phyloP scores from a whole-genome alignment of 2,113 vertebrate species.

The Zosterops borbonicus region DNA sequence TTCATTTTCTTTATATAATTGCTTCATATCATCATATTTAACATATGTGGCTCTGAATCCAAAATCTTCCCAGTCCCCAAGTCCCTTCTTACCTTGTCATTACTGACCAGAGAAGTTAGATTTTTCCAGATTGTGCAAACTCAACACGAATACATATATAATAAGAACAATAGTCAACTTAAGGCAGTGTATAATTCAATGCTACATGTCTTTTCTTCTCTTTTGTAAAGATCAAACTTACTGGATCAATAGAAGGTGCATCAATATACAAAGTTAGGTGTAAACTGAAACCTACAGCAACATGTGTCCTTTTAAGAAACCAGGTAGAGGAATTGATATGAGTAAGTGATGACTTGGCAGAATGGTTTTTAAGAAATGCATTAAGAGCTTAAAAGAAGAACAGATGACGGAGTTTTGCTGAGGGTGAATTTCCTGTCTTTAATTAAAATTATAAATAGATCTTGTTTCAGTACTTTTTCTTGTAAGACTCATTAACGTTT shows the following conservation, averaged over 20 bases:
- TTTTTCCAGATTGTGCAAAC: constrained; percentile 75
- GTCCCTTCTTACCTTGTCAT: constrained; percentile 49
- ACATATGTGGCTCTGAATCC: constrained; percentile 57
- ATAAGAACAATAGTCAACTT: constrained; percentile 70
- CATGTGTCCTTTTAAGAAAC: background rate
- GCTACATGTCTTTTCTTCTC: constrained; percentile 54
- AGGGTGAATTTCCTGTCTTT: constrained; percentile 33
- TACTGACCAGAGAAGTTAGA: constrained; percentile 40
- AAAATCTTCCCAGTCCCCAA: constrained; percentile 52
- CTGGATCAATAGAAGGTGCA: constrained; percentile 54
- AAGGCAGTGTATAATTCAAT: constrained; percentile 76
- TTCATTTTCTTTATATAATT: constrained; percentile 49
- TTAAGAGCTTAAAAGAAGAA: constrained; percentile 12
- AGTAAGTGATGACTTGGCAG: background rate
- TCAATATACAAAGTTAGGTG: constrained; percentile 62
- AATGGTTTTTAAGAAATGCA: constrained; percentile 27
- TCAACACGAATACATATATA: constrained; percentile 69
- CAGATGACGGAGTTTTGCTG: constrained; percentile 1
- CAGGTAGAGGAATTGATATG: background rate
- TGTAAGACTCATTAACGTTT: constrained; percentile 45
- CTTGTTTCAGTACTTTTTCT: constrained; percentile 13
- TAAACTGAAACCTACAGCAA: constrained; percentile 45
- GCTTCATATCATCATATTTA: constrained; percentile 52
- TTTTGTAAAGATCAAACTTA: constrained; percentile 50
- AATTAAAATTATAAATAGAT: constrained; percentile 59